Evolutionary conservation across 2,888 invertebrate species (phyloP), one percentile per base, ranked within the genome.

Genomic region (Cataglyphis albicans): DNA sequence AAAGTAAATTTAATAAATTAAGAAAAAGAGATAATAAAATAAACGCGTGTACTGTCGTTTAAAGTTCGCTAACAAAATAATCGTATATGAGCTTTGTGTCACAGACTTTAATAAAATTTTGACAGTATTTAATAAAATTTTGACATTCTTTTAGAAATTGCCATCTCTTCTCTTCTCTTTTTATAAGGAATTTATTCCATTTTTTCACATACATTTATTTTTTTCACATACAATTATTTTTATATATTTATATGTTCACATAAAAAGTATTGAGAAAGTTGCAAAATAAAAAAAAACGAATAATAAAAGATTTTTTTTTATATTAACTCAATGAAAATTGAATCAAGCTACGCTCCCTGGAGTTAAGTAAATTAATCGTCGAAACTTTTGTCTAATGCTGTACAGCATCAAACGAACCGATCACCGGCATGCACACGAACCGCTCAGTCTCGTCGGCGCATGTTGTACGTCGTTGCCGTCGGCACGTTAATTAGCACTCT

Each of bases 401-500:
- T 65, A 81, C 61, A 35, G 67, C 74, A 64, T 76, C 81, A 84
- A 87, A 83, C 80, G 84, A 87, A 81, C 73, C 72, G 82, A 81
- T 86, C 84, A 68, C 44, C 55, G 55, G 61, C 52, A 72, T 35
- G 72, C 65, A 81, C 67, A 73, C 63, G 81, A 84, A 73, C 64
- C 86, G 70, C 67, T 75, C 80, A 48, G 41, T 48, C 61, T 29
- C 32, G 48, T 48, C 61, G 64, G 70, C 52, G 84, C 83, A 81
- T 81, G 61, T 67, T 72, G 76, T 73, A 87, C 88, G 89, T 76
- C 82, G 87, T 87, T 87, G 85, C 83, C 70, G 80, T 73, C 81
- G 70, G 72, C 85, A 85, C 86, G 89, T 90, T 89, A 89, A 89
- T 89, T 90, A 89, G 86, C 84, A 87, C 87, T 87, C 81, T 89